phyloP scores from a whole-genome alignment of 2,888 invertebrate genomes.

The Crossocerus cetratus region DNA sequence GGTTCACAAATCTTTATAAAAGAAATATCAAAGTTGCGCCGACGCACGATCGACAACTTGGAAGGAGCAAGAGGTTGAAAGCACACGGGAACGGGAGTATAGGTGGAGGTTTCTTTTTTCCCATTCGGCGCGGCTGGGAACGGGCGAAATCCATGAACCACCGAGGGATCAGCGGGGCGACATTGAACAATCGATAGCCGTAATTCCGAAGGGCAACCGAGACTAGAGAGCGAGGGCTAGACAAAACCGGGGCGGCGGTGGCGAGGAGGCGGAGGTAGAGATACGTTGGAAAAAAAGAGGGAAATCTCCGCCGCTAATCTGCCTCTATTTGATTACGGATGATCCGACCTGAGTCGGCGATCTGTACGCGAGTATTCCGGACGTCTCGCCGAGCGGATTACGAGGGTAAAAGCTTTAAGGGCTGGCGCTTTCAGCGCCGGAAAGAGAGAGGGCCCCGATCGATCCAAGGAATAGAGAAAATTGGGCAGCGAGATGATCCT shows the following conservation, averaged over 20 bases:
- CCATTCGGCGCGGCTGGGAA: no score
- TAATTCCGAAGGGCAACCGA: neutral
- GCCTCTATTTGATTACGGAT: constrained; percentile 57
- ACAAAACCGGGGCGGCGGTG: no score
- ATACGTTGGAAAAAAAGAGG: constrained; percentile 17
- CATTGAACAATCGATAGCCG: neutral
- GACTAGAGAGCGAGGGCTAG: no score
- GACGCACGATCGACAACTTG: no score
- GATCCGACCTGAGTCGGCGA: constrained; percentile 54
- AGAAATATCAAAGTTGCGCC: no score
- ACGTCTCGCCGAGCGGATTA: constrained; percentile 40
- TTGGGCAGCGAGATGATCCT: constrained; percentile 29
- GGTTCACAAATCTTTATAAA: no score
- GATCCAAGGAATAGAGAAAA: constrained; percentile 34
- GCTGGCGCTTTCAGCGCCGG: constrained; percentile 32
- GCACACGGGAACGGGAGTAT: no score
- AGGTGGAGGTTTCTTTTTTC: no score
- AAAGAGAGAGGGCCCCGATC: constrained; percentile 25
- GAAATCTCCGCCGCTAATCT: constrained; percentile 54
- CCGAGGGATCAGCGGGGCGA: no score
- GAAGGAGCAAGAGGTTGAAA: no score
- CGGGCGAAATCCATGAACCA: no score
- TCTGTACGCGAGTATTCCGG: constrained; percentile 38
- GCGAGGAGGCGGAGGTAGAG: neutral
- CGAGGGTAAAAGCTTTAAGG: constrained; percentile 34